Base-by-base conservation (phyloP, 2,888 invertebrate genomes). In the Volucella inanis region DNA sequence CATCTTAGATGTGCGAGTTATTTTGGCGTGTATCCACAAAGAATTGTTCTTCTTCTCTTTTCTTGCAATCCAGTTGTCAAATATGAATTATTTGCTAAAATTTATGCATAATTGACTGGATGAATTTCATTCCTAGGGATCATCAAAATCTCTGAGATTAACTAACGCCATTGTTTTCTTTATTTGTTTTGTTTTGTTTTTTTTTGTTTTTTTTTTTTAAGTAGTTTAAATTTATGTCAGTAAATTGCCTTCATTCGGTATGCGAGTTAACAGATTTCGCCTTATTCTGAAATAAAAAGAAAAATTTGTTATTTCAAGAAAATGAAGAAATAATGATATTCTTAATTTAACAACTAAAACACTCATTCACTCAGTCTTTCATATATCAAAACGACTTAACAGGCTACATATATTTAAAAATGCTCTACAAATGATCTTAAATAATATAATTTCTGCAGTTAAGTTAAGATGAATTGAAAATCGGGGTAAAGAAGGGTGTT, bases 81-180 rank as follows among this genome's bases (percentile, higher is more conserved):
- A 18, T 65, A 65, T 45, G 68, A 54, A 39, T 57, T 67, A 18
- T 57, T 72, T 50, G 59, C 67, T 59, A 68, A 67, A 64, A 70
- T 50, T 18, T 77, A 47, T 55, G 52, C 77, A 85, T 85, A 81
- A 81, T 85, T 81, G 81, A 81, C 85, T 81, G 41, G 54, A 64
- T 81, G 67, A 11, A 41, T 38, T 62, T 59, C 67, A 61, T 81
- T 31, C 70, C 57, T 81, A 81, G 72, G 85, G 81, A 77, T 85
- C 80, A 22, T 59, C 54, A 10, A 80, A 80, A 61, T 71, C 71
- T 80, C 61, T 65, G 2, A 80, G 61, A 45, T 71, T 71, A 45
- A 70, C 68, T 47, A 70, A 55, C 76, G 85, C 81, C 85, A 85
- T 85, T 49, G 43, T 54, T 10, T 50, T 74, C 50, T 71, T 62